These are phyloP conservation scores for Sebastes iracundus DNA, from an alignment of 2,797 vertebrate species.

Conservation along the genomic window DNA sequence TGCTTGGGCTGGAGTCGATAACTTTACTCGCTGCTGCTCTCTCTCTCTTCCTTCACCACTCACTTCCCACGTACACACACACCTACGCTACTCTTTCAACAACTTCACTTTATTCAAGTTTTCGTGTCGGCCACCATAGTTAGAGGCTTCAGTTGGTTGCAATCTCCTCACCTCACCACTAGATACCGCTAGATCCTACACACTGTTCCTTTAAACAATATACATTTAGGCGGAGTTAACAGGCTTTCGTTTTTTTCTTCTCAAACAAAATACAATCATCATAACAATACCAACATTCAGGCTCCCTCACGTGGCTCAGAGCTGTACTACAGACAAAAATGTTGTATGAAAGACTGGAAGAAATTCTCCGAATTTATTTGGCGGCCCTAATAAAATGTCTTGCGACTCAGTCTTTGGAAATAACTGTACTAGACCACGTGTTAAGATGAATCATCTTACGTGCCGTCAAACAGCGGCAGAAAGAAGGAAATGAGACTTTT, in stretches of 20 bases:
- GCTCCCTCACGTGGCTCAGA: neutral
- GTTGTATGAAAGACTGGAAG: neutral
- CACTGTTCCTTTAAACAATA: too few relatives aligned
- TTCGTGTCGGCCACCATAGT: fast-evolving
- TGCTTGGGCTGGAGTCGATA: too few relatives aligned
- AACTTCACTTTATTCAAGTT: too few relatives aligned
- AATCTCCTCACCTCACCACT: too few relatives aligned
- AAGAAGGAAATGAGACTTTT: slow-evolving; percentile 11
- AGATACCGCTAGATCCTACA: too few relatives aligned
- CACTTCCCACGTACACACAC: too few relatives aligned
- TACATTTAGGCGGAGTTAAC: neutral
- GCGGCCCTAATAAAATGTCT: too few relatives aligned
- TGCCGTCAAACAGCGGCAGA: neutral
- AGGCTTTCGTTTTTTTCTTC: neutral
- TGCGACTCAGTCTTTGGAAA: neutral
- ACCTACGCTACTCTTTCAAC: too few relatives aligned
- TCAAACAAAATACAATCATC: neutral
- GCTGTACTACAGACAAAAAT: neutral
- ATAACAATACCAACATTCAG: neutral
- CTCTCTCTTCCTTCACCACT: too few relatives aligned
- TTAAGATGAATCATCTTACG: neutral
- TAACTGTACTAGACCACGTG: neutral
- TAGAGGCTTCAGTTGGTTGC: too few relatives aligned
- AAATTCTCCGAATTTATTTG: neutral
- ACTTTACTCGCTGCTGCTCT: fast-evolving